These are phyloP conservation scores for Machimus rusticus DNA, from an alignment of 2,888 invertebrate genomes.

Conservation along the genomic window DNA sequence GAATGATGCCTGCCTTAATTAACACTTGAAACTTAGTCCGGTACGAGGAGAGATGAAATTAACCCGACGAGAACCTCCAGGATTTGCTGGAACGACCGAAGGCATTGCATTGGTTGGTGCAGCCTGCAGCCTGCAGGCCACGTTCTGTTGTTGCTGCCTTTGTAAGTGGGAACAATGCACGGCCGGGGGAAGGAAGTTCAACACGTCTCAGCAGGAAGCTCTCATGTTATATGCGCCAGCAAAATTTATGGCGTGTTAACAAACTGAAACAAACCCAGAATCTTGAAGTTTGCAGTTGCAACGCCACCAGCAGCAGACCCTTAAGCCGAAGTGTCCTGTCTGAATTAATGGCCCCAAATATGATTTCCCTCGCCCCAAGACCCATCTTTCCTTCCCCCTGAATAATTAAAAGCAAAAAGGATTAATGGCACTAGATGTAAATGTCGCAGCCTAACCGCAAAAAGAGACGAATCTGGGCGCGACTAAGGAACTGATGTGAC, in stretches of 20 bases:
- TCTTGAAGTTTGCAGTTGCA: not conserved
- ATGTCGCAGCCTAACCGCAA: not conserved
- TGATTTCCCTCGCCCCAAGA: not conserved
- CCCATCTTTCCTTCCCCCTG: not conserved
- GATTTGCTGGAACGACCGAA: constrained; percentile 8
- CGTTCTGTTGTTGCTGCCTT: not conserved
- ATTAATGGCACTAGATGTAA: not conserved
- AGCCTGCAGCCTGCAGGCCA: no score
- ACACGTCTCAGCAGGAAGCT: constrained; percentile 37
- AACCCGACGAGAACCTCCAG: constrained; percentile 2
- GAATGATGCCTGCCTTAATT: constrained; percentile 27
- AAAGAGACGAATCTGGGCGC: not conserved
- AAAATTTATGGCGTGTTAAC: constrained; percentile 36
- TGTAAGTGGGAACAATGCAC: constrained; percentile 24
- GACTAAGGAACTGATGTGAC: not conserved
- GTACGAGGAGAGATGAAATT: constrained; percentile 23
- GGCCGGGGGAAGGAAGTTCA: constrained; percentile 19
- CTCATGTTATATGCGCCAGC: constrained; percentile 34
- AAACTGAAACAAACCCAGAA: constrained; percentile 31
- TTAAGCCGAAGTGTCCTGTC: not conserved
- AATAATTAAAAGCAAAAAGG: constrained; percentile 25
- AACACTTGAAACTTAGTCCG: constrained; percentile 29
- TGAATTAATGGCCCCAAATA: constrained; percentile 15
- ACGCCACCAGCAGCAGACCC: not conserved
- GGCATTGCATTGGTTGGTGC: no score